Evolutionary conservation across 2,113 vertebrate genomes (phyloP), one percentile per base, ranked within the genome.

Genomic region (Dunckerocampus dactyliophorus): DNA sequence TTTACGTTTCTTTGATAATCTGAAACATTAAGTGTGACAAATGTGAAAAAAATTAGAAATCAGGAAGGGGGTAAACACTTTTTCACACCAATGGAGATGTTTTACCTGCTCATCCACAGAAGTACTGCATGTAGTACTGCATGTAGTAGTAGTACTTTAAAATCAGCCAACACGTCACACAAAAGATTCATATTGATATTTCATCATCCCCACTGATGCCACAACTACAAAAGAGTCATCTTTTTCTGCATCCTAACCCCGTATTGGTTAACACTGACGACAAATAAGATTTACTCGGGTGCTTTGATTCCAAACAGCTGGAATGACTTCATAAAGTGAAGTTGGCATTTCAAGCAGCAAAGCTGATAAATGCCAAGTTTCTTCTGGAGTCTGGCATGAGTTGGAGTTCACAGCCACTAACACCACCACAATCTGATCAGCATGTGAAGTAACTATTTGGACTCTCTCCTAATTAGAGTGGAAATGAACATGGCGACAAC

Each of bases 291-390:
- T 87, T 82, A 78, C 57, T 69, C 54, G 72, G 68, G 63, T 51
- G 55, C 74, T 76, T 74, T 77, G 76, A 76, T 55, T 62, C 64
- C 69, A 51, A 28, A 7, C 15, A 10, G 53, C 57, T 66, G 28
- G 55, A 79, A 84, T 70, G 62, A 77, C 75, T 87, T 83, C 65
- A 79, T 82, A 82, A 80, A 82, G 67, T 62, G 31, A 61, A 77
- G 62, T 45, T 84, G 80, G 80, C 77, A 62, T 71, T 82, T 82
- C 76, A 66, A 84, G 64, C 22, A 22, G 19, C 60, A 42, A 58
- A 65, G 78, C 75, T 49, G 73, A 86, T 65, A 72, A 50, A 65
- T 20, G 45, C 62, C 39, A 17, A 59, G 45, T 63, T 85, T 85
- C 63, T 62, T 59, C 34, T 81, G 72, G 82, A 67, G 72, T 69